Conservation (phyloP, 1,140 invertebrate genomes). For the Pachypsylla venusta region DNA sequence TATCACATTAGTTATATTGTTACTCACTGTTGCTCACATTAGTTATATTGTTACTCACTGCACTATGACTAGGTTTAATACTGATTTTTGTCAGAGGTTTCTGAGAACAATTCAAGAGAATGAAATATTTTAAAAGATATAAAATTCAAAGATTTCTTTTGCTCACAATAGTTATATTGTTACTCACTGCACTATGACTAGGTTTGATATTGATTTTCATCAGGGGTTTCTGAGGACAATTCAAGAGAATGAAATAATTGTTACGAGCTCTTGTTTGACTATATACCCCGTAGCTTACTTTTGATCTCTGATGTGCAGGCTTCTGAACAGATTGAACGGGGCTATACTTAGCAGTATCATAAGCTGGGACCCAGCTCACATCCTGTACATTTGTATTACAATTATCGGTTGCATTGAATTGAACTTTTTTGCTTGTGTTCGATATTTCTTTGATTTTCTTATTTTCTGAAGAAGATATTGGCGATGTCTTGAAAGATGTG, state of each 20-base stretch:
- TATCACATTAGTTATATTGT: not conserved
- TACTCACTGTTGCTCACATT: not conserved
- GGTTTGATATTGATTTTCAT: no score
- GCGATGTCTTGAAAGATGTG: no score
- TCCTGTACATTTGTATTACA: no score
- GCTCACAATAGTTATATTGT: not conserved
- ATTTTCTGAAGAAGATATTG: no score
- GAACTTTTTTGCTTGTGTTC: no score
- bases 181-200: not conserved
- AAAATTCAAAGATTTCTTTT: not conserved
- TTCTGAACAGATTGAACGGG: not conserved
- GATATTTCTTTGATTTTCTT: no score
- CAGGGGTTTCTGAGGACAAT: not conserved
- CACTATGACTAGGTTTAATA: not conserved
- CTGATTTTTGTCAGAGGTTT: conserved; percentile 1
- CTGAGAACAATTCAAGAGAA: not conserved
- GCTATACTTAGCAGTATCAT: not conserved
- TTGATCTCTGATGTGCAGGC: not conserved
- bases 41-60: no score
- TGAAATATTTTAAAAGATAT: not conserved
- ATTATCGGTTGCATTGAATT: no score
- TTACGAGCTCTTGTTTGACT: not conserved
- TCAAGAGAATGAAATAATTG: not conserved
- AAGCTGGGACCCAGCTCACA: not conserved
- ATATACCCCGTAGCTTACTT: not conserved